Percentiles rank a stretch among this genome's conserved stretches.
phyloP scores from a whole-genome alignment of 2,797 vertebrate genomes.

The Dallia pectoralis region DNA sequence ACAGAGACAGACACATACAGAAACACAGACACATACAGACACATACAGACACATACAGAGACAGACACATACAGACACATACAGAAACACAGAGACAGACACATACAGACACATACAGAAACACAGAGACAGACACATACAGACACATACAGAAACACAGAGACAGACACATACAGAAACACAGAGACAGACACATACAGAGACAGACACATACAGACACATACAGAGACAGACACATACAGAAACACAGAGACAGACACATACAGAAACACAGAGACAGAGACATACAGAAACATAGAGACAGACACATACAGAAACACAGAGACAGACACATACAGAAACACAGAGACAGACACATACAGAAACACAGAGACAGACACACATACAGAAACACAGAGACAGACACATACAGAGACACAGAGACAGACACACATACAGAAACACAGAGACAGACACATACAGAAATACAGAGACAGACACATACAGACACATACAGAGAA shows the following conservation, averaged over 20 bases:
- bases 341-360: constrained; percentile 47
- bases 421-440: constrained; percentile 22
- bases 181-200: constrained; percentile 23
- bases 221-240: constrained; percentile 48
- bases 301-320: constrained; percentile 28
- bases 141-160: too few relatives aligned
- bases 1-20: too few relatives aligned
- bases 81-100: constrained; percentile 66
- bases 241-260: constrained; percentile 47
- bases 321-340: constrained; percentile 28
- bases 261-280: too few relatives aligned
- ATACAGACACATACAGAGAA: constrained; percentile 41
- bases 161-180: too few relatives aligned
- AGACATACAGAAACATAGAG: constrained; percentile 34
- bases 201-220: constrained; percentile 28
- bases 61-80: constrained; percentile 21
- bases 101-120: constrained; percentile 22
- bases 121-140: constrained; percentile 48
- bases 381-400: too few relatives aligned
- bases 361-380: constrained; percentile 47
- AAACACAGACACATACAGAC: constrained; percentile 31
- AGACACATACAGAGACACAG: too few relatives aligned
- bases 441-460: constrained; percentile 34
- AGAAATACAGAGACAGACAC: constrained; percentile 36
- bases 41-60: constrained; percentile 34